Evolutionary conservation across 2,113 vertebrate species (phyloP), one percentile per base, ranked within the genome.

Genomic region (Sceloporus undulatus): DNA sequence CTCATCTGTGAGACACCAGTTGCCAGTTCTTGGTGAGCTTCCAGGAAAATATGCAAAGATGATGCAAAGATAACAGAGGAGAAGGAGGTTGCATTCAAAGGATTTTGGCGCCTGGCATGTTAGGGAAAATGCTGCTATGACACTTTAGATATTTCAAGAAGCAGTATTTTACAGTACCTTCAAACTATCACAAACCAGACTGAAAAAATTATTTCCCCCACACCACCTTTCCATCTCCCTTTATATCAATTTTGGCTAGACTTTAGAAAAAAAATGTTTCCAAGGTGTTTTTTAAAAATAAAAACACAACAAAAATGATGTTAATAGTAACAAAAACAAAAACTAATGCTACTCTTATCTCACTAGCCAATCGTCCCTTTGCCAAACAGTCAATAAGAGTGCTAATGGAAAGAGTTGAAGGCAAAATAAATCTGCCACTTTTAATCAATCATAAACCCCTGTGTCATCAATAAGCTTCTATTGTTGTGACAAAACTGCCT

Each of bases 361-460:
- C 91, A 86, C 86, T 90, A 94, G 90, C 87, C 87, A 92, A 86
- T 88, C 89, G 93, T 95, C 92, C 91, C 84, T 90, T 84, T 90
- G 94, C 95, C 95, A 96, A 95, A 96, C 95, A 93, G 95, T 94
- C 90, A 82, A 96, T 95, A 94, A 91, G 86, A 94, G 93, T 91
- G 91, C 86, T 96, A 96, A 96, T 94, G 93, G 94, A 95, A 96
- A 92, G 92, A 96, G 92, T 82, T 95, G 94, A 95, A 92, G 92
- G 94, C 86, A 86, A 96, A 96, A 96, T 95, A 96, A 96, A 97
- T 92, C 94, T 96, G 96, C 93, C 95, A 95, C 92, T 95, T 96
- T 77, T 93, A 95, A 96, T 97, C 96, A 94, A 95, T 96, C 95
- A 94, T 88, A 92, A 91, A 86, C 89, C 92, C 94, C 90, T 4